Base-by-base conservation (phyloP, 2,113 vertebrate genomes). In the Onychostruthus taczanowskii region DNA sequence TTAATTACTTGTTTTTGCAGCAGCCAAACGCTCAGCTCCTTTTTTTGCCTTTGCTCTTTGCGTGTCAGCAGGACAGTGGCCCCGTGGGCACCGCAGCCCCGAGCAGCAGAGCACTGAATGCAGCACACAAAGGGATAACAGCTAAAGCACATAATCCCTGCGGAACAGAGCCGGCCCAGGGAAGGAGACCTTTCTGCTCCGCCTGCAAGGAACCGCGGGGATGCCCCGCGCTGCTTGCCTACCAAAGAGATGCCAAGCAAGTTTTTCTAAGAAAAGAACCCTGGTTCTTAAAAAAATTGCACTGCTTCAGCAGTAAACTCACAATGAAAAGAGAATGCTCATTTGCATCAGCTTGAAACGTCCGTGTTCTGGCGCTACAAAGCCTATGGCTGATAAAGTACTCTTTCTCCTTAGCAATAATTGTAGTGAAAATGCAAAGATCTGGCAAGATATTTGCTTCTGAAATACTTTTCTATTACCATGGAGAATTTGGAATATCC, bases 101-200 rank as follows among this genome's bases (percentile, higher is more conserved):
- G 53, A 74, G 87, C 84, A 98, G 97, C 97, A 91, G 94, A 96
- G 97, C 93, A 68, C 85, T 90, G 94, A 98, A 96, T 97, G 98
- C 77, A 88, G 90, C 92, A 90, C 97, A 95, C 85, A 98, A 98
- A 98, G 93, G 97, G 97, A 96, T 97, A 98, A 98, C 98, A 98
- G 98, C 97, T 96, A 87, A 94, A 16, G 94, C 95, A 94, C 97
- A 94, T 97, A 98, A 98, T 98, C 98, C 97, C 61, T 30, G 8
- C 46, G 97, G 76, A 95, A 97, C 96, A 97, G 98, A 97, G 95
- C 2, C 27, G 39, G 93, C 35, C 76, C 35, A 61, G 90, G 11
- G 95, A 91, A 94, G 90, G 69, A 43, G 82, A 94, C 74, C 91
- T 94, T 93, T 96, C 96, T 95, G 91, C 80, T 63, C 66, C 1